phyloP scores from a whole-genome alignment of 2,888 invertebrate species.

The Mechanitis mazaeus region DNA sequence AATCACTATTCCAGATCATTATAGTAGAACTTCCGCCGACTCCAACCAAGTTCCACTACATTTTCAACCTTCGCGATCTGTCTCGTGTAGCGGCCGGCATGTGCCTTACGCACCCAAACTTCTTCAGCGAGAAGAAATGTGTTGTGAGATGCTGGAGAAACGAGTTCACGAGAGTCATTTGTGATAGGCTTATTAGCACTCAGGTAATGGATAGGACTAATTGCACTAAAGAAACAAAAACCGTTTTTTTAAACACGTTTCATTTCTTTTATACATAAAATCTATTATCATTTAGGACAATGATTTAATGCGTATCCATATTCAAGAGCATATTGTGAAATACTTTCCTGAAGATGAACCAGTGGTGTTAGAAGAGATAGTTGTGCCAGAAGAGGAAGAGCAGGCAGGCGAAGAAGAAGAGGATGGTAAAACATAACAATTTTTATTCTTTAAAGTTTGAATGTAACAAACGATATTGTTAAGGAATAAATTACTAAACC shows the following conservation, averaged over 20 bases:
- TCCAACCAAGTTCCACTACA: conserved; percentile 95
- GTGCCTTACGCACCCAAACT: conserved; percentile 83
- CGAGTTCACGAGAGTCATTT: conserved; percentile 90
- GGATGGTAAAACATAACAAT: conserved; percentile 40
- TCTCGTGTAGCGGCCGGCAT: conserved; percentile 90
- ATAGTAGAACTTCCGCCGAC: conserved; percentile 90
- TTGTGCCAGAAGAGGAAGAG: conserved; percentile 56
- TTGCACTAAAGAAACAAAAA: background rate
- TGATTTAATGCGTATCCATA: conserved; percentile 75
- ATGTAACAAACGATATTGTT: no score
- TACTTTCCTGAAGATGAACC: conserved; percentile 76
- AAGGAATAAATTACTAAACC: background rate
- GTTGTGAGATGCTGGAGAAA: conserved; percentile 93
- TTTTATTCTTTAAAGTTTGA: background rate
- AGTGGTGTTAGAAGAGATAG: conserved; percentile 64
- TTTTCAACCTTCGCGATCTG: conserved; percentile 93
- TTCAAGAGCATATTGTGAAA: conserved; percentile 78
- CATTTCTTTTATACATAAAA: background rate
- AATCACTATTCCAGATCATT: conserved; percentile 71
- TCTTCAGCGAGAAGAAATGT: conserved; percentile 81
- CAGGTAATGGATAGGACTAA: conserved; percentile 40
- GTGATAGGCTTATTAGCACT: conserved; percentile 87
- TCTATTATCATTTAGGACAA: conserved; percentile 75
- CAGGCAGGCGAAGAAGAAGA: conserved; percentile 40
- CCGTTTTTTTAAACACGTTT: background rate